Percentiles rank a stretch among this genome's conserved stretches.
Conservation (phyloP, 2,888 invertebrate genomes). For the Latrodectus elegans region DNA sequence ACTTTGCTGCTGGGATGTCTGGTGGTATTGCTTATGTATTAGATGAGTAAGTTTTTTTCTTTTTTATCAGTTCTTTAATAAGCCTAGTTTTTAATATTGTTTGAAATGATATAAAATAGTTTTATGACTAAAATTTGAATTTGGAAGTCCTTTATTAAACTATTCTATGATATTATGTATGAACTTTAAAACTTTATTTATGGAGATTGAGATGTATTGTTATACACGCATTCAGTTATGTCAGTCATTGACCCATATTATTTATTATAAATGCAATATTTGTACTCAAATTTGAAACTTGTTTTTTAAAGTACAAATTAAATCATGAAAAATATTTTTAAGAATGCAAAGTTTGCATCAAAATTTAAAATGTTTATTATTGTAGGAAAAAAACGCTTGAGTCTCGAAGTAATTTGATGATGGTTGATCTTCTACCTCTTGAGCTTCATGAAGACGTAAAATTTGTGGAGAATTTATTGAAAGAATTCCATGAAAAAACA, state of each 20-base stretch:
- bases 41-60: conserved; percentile 79
- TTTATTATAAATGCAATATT: no score
- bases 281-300: no score
- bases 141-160: no score
- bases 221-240: no score
- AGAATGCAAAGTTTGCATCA: not conserved
- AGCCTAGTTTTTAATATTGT: no score
- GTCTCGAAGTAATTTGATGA: conserved; percentile 88
- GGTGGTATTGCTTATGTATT: conserved; percentile 96
- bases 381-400: conserved; percentile 77
- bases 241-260: no score
- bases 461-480: conserved; percentile 84
- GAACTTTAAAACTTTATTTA: no score
- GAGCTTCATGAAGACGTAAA: conserved; percentile 85
- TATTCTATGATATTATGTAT: no score
- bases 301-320: no score
- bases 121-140: no score
- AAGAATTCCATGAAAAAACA: conserved; percentile 91
- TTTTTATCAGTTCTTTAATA: not conserved
- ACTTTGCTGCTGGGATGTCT: conserved; percentile 99
- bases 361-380: not conserved
- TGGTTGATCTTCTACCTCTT: conserved; percentile 91
- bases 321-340: not conserved
- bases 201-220: no score
- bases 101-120: no score